Evolutionary conservation across 2,888 invertebrate species (phyloP).

Genomic region (Nephrotoma guestfalica): DNA sequence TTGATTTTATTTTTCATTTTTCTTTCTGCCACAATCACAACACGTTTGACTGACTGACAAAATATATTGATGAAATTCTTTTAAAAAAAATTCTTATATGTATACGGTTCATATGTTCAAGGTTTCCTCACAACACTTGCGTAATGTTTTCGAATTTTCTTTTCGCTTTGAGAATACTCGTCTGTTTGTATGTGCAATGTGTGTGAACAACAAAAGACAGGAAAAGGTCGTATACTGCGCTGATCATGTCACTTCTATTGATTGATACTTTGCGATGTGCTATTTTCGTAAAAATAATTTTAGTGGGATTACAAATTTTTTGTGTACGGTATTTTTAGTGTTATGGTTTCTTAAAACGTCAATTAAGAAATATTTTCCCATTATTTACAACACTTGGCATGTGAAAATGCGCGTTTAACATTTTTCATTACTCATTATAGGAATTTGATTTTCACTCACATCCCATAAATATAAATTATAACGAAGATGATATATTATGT

Average conservation of each 20-base stretch:
- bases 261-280: not conserved
- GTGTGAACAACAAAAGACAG: not conserved
- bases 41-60: not conserved
- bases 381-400: not conserved
- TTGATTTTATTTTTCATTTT: not conserved
- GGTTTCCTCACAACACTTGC: not conserved
- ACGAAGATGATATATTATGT: not conserved
- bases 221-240: not conserved
- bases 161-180: not conserved
- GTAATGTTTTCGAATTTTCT: not conserved
- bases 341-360: not conserved
- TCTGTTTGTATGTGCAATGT: not conserved
- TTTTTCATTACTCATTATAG: not conserved
- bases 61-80: not conserved
- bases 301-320: not conserved
- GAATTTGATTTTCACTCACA: not conserved
- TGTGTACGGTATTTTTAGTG: not conserved
- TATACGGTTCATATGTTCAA: not conserved
- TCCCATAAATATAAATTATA: not conserved
- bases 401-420: not conserved
- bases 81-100: not conserved
- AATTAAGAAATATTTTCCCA: not conserved
- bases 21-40: not conserved
- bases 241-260: not conserved
- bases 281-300: not conserved